Conservation (phyloP, 2,888 invertebrate genomes). For the Cinara cedri region DNA sequence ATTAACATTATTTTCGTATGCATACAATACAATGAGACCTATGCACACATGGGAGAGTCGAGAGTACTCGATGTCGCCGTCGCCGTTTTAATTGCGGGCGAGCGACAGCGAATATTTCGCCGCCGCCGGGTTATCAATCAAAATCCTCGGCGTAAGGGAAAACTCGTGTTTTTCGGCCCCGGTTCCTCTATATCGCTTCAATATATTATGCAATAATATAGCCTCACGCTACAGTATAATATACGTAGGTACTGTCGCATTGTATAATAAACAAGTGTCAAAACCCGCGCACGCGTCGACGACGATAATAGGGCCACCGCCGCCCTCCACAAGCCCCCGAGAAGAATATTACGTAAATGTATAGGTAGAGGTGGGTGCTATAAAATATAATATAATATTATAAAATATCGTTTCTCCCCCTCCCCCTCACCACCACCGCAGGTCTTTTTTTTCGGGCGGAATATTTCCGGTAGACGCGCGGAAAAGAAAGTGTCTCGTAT, state of each 20-base stretch:
- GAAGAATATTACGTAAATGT: neutral
- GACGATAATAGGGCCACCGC: neutral
- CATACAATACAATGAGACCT: too few species aligned
- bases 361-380: too few species aligned
- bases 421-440: too few species aligned
- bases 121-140: slow-evolving; percentile 32
- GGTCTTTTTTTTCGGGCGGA: neutral
- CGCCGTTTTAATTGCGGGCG: slow-evolving; percentile 38
- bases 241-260: neutral
- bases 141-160: slow-evolving; percentile 24
- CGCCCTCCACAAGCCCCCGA: neutral
- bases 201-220: too few species aligned
- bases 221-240: too few species aligned
- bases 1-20: too few species aligned
- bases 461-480: neutral
- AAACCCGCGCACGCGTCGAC: neutral
- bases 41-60: too few species aligned
- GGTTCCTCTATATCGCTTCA: too few species aligned
- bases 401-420: neutral
- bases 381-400: too few species aligned
- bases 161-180: slow-evolving; percentile 39
- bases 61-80: neutral
- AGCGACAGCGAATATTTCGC: slow-evolving; percentile 22
- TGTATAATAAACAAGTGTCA: slow-evolving; percentile 28
- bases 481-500: neutral